These are phyloP conservation scores for Papilio glaucus DNA, from an alignment of 1,140 invertebrate genomes.

Conservation along the genomic window DNA sequence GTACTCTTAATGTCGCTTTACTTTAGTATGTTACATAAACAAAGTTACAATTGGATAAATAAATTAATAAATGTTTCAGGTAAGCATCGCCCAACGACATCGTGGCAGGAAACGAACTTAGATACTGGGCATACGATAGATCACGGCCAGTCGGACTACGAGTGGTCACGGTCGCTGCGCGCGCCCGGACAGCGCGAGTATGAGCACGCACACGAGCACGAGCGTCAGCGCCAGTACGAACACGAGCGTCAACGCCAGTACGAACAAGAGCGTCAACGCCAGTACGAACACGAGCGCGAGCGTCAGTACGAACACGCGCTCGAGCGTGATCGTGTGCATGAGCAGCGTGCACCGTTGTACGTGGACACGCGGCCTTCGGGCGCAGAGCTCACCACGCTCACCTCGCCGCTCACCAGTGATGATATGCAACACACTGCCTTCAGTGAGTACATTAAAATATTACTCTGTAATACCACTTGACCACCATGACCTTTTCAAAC, in stretches of 20 bases:
- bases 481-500: no score
- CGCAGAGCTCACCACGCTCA: constrained; percentile 50
- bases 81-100: constrained; percentile 75
- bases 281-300: not conserved
- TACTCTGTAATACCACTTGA: no score
- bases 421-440: constrained; percentile 82
- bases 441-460: constrained; percentile 53
- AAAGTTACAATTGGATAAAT: no score
- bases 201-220: not conserved
- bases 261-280: not conserved
- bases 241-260: not conserved
- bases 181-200: constrained; percentile 11
- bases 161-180: constrained; percentile 66
- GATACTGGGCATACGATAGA: constrained; percentile 90
- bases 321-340: not conserved
- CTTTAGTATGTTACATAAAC: no score
- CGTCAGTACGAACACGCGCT: not conserved
- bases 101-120: constrained; percentile 95
- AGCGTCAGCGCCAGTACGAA: not conserved
- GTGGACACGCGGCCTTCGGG: constrained; percentile 79
- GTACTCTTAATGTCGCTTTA: no score
- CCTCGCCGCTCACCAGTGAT: constrained; percentile 76
- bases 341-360: constrained; percentile 76
- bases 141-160: constrained; percentile 79
- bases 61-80: constrained; percentile 45